Conservation (phyloP, 1,140 invertebrate species). For the Macrosteles quadrilineatus region DNA sequence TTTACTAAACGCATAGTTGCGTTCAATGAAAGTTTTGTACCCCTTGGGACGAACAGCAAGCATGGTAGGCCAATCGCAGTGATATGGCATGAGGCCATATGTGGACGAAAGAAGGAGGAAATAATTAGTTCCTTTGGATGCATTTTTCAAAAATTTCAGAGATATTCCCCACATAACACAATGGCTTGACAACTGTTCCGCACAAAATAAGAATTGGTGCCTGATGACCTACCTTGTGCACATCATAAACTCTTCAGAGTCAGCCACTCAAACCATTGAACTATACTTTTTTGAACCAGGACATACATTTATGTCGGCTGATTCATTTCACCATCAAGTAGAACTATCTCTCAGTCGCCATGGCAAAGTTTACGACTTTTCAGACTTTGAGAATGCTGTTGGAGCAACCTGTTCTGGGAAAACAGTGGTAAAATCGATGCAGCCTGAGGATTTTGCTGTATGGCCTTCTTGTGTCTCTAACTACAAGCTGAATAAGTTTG, state of each 20-base stretch:
- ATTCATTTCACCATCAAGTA: constrained; percentile 47
- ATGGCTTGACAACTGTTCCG: constrained; percentile 21
- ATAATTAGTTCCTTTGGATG: constrained; percentile 35
- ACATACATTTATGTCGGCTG: too few relatives aligned
- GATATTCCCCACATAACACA: constrained; percentile 30
- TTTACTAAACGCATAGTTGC: constrained; percentile 22
- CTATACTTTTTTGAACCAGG: constrained; percentile 42
- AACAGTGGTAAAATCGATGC: background rate
- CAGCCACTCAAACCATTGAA: constrained; percentile 41
- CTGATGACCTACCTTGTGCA: too few relatives aligned
- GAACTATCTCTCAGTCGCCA: constrained; percentile 24
- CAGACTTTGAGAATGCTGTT: too few relatives aligned
- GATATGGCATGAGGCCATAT: constrained; percentile 29
- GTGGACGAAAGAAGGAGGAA: constrained; percentile 42
- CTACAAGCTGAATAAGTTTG: constrained; percentile 3
- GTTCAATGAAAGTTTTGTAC: too few relatives aligned
- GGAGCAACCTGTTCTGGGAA: background rate
- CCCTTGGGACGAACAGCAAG: constrained; percentile 7
- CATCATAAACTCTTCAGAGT: too few relatives aligned
- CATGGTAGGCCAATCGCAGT: background rate
- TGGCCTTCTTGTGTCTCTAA: background rate
- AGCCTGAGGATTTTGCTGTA: background rate
- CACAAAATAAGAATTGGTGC: constrained; percentile 27
- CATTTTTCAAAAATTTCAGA: constrained; percentile 19
- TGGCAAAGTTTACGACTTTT: too few relatives aligned